These are phyloP conservation scores for Excalfactoria chinensis DNA, from an alignment of 2,113 vertebrate species.

Conservation along the genomic window DNA sequence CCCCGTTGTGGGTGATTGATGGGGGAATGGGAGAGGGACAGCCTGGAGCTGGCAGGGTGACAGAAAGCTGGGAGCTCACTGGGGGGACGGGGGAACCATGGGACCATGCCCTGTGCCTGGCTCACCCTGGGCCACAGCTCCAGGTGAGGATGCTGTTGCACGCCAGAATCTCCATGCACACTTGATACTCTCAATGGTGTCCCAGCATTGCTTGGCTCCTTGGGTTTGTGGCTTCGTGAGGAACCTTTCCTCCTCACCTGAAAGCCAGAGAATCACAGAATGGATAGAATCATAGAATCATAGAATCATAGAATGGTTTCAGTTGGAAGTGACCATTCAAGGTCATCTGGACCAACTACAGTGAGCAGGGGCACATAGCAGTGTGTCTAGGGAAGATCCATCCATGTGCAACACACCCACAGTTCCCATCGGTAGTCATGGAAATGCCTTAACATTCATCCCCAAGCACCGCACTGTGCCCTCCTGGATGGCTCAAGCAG, in stretches of 20 bases:
- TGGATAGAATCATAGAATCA: too few species aligned
- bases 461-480: slow-evolving; percentile 41
- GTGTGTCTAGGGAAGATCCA: too few species aligned
- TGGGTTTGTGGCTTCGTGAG: neutral
- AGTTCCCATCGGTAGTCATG: neutral
- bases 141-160: neutral
- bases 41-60: slow-evolving; percentile 71
- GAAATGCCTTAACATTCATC: slow-evolving; percentile 53
- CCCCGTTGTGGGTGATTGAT: slow-evolving; percentile 78
- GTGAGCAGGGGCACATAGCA: too few species aligned
- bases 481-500: slow-evolving; percentile 11
- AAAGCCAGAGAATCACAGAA: neutral
- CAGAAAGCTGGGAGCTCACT: slow-evolving; percentile 67
- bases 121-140: rapidly evolving
- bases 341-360: too few species aligned
- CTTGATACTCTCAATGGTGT: rapidly evolving
- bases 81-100: slow-evolving; percentile 54
- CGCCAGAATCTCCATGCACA: neutral
- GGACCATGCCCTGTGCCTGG: neutral
- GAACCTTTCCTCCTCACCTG: neutral
- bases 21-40: slow-evolving; percentile 70
- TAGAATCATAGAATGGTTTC: too few species aligned
- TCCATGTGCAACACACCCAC: neutral
- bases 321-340: too few species aligned
- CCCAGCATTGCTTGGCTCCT: neutral